Evolutionary conservation across 1,140 invertebrate genomes (phyloP).

Genomic region (Lepeophtheirus salmonis): DNA sequence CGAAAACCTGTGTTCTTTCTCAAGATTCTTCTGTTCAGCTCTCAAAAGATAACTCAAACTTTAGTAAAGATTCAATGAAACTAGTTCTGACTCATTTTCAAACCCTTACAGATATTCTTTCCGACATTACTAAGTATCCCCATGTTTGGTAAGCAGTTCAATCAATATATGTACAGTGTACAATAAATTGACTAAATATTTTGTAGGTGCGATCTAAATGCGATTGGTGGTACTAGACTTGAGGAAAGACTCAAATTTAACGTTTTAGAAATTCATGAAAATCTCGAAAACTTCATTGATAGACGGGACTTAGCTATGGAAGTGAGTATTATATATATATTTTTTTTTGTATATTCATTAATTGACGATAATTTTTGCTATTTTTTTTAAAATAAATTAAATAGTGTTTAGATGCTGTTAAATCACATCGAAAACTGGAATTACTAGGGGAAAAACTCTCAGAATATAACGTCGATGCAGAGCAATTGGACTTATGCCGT

Average conservation of each 20-base stretch:
- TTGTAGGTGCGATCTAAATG: slow-evolving; percentile 22
- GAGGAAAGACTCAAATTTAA: slow-evolving; percentile 61
- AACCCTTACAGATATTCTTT: slow-evolving; percentile 23
- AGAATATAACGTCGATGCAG: slow-evolving; percentile 21
- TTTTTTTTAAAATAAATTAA: slow-evolving; percentile 23
- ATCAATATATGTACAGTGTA: background rate
- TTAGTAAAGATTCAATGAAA: slow-evolving; percentile 19
- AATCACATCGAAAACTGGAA: slow-evolving; percentile 50
- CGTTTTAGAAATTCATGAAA: slow-evolving; percentile 81
- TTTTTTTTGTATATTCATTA: background rate
- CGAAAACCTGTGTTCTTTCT: slow-evolving; percentile 5
- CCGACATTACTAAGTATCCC: slow-evolving; percentile 23
- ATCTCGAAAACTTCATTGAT: slow-evolving; percentile 81
- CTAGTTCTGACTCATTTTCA: slow-evolving; percentile 22
- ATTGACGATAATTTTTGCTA: background rate
- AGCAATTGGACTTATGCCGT: slow-evolving; percentile 45
- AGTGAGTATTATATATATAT: slow-evolving; percentile 37
- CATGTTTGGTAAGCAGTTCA: slow-evolving; percentile 21
- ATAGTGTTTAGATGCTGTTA: slow-evolving; percentile 51
- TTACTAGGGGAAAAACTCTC: slow-evolving; percentile 36
- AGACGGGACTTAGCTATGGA: slow-evolving; percentile 70
- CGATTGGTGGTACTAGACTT: slow-evolving; percentile 26
- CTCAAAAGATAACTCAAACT: background rate
- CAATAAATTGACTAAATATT: background rate
- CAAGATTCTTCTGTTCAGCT: slow-evolving; percentile 5